These are phyloP conservation scores for Pegea sp. DNA, from an alignment of 23 tunicate species.

Conservation along the genomic window DNA sequence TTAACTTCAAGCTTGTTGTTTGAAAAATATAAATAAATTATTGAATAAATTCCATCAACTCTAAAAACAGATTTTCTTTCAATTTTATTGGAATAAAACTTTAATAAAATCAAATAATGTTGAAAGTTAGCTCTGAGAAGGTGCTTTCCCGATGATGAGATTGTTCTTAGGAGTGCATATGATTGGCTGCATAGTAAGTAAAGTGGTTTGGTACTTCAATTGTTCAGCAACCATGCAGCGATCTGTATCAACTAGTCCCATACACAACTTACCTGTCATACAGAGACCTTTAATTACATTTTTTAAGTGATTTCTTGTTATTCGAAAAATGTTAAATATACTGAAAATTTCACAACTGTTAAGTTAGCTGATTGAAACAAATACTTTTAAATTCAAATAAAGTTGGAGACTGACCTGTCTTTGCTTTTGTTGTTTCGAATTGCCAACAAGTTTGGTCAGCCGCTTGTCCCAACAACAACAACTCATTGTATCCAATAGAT, in stretches of 20 bases:
- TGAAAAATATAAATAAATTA: too few species aligned
- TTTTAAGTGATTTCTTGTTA: not conserved
- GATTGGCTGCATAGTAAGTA: conserved; percentile 56
- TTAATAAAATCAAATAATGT: too few species aligned
- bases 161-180: conserved; percentile 88
- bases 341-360: not conserved
- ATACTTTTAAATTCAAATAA: not conserved
- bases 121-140: too few species aligned
- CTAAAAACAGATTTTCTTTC: too few species aligned
- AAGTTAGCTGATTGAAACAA: not conserved
- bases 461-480: conserved; percentile 62
- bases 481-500: conserved; percentile 23
- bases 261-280: conserved; percentile 52
- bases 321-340: not conserved
- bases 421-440: conserved; percentile 37
- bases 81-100: too few species aligned
- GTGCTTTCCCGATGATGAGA: conserved; percentile 53
- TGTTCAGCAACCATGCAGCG: conserved; percentile 29
- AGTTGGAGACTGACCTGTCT: conserved; percentile 22
- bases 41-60: too few species aligned
- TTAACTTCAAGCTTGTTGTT: too few species aligned
- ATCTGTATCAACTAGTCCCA: conserved; percentile 74
- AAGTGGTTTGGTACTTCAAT: conserved; percentile 8
- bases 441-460: conserved; percentile 94
- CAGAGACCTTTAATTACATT: not conserved